Percentiles rank a stretch among this genome's conserved stretches.
These are phyloP conservation scores for Eospalax fontanierii DNA, from an alignment of 2,797 vertebrate species.

Conservation along the genomic window DNA sequence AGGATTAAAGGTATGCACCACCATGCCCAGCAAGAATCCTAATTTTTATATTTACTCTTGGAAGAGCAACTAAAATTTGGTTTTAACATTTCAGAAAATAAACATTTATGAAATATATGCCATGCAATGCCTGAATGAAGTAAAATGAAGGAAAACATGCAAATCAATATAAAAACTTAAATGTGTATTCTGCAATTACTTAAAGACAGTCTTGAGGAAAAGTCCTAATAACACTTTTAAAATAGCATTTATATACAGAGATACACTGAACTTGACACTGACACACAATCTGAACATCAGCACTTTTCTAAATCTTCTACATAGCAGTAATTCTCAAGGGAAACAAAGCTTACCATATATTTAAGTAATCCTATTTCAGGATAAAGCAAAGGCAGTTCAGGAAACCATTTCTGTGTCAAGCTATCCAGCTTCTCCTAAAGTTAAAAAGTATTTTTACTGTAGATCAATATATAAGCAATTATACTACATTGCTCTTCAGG, in stretches of 20 bases:
- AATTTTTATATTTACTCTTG: slow-evolving; percentile 49
- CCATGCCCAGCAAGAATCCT: too few species aligned
- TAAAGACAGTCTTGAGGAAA: slow-evolving; percentile 49
- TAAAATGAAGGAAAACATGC: not conserved
- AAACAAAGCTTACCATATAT: slow-evolving; percentile 90
- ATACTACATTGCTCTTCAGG: slow-evolving; percentile 9
- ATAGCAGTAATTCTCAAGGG: not conserved
- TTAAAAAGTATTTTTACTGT: slow-evolving; percentile 57
- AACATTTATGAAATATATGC: not conserved
- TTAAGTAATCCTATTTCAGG: slow-evolving; percentile 90
- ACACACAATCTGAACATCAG: slow-evolving; percentile 49
- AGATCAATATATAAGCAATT: slow-evolving; percentile 45
- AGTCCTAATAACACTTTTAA: slow-evolving; percentile 1
- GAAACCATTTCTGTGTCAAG: slow-evolving; percentile 90
- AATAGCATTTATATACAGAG: slow-evolving; percentile 41
- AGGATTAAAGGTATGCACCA: too few species aligned
- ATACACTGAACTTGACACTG: slow-evolving; percentile 27
- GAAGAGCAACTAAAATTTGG: slow-evolving; percentile 24
- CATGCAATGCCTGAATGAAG: not conserved
- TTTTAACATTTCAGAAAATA: slow-evolving; percentile 54
- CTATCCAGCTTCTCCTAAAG: slow-evolving; percentile 89
- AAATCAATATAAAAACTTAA: slow-evolving; percentile 51
- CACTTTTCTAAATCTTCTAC: slow-evolving; percentile 37
- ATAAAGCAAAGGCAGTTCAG: slow-evolving; percentile 91
- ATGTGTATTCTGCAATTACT: not conserved